Evolutionary conservation across 2,113 vertebrate genomes (phyloP), one percentile per base, ranked within the genome.

Genomic region (Anarhynchus alexandrinus): DNA sequence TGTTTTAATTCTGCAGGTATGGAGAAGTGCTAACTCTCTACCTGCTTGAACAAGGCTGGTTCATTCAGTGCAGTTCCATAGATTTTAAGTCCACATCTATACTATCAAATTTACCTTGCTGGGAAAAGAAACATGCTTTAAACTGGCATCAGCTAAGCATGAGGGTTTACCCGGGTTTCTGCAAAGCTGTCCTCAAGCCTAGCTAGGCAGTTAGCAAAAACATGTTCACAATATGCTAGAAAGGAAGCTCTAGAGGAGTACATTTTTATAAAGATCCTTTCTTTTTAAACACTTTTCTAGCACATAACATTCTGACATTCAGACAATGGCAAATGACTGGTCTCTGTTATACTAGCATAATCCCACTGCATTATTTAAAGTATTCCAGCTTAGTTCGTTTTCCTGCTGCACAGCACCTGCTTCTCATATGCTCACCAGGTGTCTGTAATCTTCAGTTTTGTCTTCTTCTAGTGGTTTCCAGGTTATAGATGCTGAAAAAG

Each of bases 401-500:
- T 66, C 51, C 64, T 93, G 38, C 26, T 58, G 57, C 32, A 43
- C 5, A 69, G 65, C 43, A 69, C 25, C 27, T 65, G 43, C 30
- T 90, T 61, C 52, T 87, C 45, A 55, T 61, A 47, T 26, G 29
- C 88, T 71, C 95, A 98, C 98, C 96, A 95, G 51, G 36, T 43
- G 88, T 59, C 85, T 21, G 2, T 55, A 90, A 19, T 32, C 54
- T 85, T 90, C 57, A 25, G 3, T 10, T 79, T 96, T 97, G 47
- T 88, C 97, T 62, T 97, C 97, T 83, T 97, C 97, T 34, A 98
- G 67, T 69, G 89, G 58, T 72, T 97, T 97, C 98, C 98, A 99
- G 62, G 90, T 97, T 91, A 99, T 15, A 59, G 97, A 98, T 43
- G 98, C 98, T 61, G 97, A 62, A 20, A 94, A 90, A n/a, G 97